Evolutionary conservation across 2,113 vertebrate genomes (phyloP).

Genomic region (Rhea pennata): DNA sequence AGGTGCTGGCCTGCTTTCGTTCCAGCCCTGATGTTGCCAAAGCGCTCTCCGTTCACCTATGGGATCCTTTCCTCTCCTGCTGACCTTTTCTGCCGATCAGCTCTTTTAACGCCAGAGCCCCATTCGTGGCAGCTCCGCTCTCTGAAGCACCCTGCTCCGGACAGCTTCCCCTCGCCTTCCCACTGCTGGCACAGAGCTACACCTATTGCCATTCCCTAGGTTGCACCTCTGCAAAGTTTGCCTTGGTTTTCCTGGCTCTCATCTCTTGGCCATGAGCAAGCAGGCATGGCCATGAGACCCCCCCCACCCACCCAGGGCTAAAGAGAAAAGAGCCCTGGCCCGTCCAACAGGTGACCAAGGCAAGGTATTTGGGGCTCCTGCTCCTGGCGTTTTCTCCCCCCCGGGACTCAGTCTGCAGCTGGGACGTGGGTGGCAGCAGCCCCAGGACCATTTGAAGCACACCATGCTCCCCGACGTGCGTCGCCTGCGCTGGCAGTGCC

Average conservation of each 20-base stretch:
- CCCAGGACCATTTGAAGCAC: too few species aligned
- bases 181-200: background rate
- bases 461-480: too few species aligned
- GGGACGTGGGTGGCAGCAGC: too few species aligned
- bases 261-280: background rate
- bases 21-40: background rate
- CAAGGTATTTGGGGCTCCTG: too few species aligned
- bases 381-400: too few species aligned
- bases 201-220: background rate
- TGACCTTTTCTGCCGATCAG: background rate
- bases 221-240: background rate
- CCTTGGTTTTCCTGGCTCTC: background rate
- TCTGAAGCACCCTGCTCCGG: background rate
- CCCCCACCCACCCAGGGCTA: too few species aligned
- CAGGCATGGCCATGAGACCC: too few species aligned
- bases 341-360: too few species aligned
- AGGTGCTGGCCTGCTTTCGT: background rate
- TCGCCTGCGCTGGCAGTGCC: too few species aligned
- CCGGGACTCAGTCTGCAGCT: too few species aligned
- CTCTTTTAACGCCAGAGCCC: background rate
- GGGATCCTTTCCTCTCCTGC: background rate
- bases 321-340: too few species aligned
- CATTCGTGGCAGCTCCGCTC: background rate
- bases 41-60: background rate
- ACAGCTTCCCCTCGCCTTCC: background rate